A percentile compares a stretch with the other conserved stretches of the same genome.
These are phyloP conservation scores for Leucosticte australis DNA, from an alignment of 2,113 vertebrate genomes.

Conservation along the genomic window DNA sequence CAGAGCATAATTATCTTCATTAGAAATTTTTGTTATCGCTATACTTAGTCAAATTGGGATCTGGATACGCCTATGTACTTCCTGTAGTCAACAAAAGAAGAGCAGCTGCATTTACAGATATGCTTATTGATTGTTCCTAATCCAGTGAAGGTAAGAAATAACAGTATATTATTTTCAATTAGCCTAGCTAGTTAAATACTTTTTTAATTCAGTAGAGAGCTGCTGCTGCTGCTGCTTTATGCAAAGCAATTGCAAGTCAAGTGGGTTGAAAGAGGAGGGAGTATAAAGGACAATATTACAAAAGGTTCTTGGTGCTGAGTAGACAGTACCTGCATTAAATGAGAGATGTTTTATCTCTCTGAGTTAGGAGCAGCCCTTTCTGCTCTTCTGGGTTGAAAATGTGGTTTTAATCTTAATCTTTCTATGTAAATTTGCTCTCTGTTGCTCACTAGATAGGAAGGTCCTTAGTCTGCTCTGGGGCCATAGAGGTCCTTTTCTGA, in stretches of 20 bases:
- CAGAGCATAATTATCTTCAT: neutral
- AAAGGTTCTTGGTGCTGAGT: neutral
- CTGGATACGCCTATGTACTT: constrained; percentile 54
- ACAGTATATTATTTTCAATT: neutral
- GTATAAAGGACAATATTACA: neutral
- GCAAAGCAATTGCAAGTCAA: neutral
- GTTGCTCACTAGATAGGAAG: neutral
- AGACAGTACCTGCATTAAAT: neutral
- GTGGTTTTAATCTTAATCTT: neutral
- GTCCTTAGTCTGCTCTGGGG: neutral
- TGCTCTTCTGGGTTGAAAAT: neutral
- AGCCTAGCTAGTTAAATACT: neutral
- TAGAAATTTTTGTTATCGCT: neutral
- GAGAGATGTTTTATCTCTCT: neutral
- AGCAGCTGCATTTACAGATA: constrained; percentile 44
- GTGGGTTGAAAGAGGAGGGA: neutral
- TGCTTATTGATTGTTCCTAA: neutral
- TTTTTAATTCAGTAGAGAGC: neutral
- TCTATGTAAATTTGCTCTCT: neutral
- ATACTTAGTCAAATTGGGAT: neutral
- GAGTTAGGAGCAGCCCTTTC: neutral
- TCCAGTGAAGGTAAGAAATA: constrained; percentile 19
- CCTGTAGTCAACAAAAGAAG: constrained; percentile 56
- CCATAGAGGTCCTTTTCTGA: neutral
- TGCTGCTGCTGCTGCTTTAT: neutral